Evolutionary conservation across 2,888 invertebrate genomes (phyloP).

Genomic region (Athalia rosae): DNA sequence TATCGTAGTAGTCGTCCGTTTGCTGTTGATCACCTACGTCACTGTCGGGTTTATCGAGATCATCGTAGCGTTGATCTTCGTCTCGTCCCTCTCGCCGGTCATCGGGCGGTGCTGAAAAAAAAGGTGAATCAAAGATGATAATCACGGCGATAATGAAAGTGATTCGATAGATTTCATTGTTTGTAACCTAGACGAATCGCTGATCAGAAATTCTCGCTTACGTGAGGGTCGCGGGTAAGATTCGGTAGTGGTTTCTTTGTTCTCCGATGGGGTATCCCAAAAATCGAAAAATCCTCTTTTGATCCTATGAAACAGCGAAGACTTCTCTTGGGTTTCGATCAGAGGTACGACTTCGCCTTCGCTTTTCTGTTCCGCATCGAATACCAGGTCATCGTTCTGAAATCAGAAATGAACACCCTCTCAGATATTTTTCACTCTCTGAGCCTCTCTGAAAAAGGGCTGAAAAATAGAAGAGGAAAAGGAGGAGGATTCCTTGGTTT

Average conservation of each 20-base stretch:
- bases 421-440: background rate
- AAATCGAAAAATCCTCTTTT: constrained; percentile 64
- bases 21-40: background rate
- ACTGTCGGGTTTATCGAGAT: background rate
- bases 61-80: background rate
- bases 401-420: constrained; percentile 46
- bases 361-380: constrained; percentile 64
- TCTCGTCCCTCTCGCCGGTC: background rate
- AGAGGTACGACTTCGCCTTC: constrained; percentile 53
- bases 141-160: no score
- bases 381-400: constrained; percentile 69
- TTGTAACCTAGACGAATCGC: no score
- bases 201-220: no score
- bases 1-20: background rate
- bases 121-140: background rate
- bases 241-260: constrained; percentile 31
- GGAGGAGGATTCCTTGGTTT: constrained; percentile 1
- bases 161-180: no score
- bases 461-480: background rate
- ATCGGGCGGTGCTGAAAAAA: background rate
- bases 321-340: constrained; percentile 58
- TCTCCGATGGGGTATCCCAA: constrained; percentile 39
- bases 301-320: constrained; percentile 70
- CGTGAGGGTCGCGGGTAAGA: no score
- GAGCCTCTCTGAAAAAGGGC: background rate